Conservation (phyloP, 2,888 invertebrate species). For the Drosophila meridionalis region DNA sequence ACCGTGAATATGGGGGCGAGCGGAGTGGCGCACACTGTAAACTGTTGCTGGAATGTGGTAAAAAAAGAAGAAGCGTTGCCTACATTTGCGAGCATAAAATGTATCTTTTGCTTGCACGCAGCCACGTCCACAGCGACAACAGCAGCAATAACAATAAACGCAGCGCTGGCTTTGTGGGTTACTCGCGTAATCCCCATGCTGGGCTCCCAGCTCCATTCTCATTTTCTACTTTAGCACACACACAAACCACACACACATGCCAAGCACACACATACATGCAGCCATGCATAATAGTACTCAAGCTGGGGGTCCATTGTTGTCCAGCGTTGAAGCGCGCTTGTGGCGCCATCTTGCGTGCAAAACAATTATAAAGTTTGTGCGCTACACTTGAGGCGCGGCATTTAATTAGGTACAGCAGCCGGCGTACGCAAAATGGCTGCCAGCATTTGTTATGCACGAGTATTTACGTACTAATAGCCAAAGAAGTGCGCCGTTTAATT, state of each 20-base stretch:
- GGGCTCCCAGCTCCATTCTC: slow-evolving; percentile 4
- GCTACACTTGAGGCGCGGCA: slow-evolving; percentile 65
- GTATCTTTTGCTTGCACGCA: slow-evolving; percentile 16
- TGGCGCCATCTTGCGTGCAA: slow-evolving; percentile 73
- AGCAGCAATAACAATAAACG: slow-evolving; percentile 51
- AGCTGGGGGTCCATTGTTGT: slow-evolving; percentile 49
- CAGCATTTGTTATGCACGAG: slow-evolving; percentile 61
- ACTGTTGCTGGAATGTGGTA: slow-evolving; percentile 11
- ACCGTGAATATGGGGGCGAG: not conserved
- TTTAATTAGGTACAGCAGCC: slow-evolving; percentile 70
- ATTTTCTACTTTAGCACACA: slow-evolving; percentile 1
- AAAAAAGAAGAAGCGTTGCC: slow-evolving; percentile 9
- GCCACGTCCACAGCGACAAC: slow-evolving; percentile 17
- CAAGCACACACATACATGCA: not conserved
- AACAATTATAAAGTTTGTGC: slow-evolving; percentile 76
- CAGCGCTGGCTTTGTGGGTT: slow-evolving; percentile 29
- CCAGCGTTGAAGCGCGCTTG: slow-evolving; percentile 40
- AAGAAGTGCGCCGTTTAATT: slow-evolving; percentile 72
- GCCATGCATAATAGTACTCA: slow-evolving; percentile 7
- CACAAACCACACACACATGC: not conserved
- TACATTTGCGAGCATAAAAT: slow-evolving; percentile 23
- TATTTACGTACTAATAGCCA: slow-evolving; percentile 72
- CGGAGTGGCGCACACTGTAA: not conserved
- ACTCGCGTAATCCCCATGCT: slow-evolving; percentile 40
- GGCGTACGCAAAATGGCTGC: slow-evolving; percentile 48